Evolutionary conservation across 2,113 vertebrate species (phyloP), one percentile per base, ranked within the genome.

Genomic region (Nesogale talazaci): DNA sequence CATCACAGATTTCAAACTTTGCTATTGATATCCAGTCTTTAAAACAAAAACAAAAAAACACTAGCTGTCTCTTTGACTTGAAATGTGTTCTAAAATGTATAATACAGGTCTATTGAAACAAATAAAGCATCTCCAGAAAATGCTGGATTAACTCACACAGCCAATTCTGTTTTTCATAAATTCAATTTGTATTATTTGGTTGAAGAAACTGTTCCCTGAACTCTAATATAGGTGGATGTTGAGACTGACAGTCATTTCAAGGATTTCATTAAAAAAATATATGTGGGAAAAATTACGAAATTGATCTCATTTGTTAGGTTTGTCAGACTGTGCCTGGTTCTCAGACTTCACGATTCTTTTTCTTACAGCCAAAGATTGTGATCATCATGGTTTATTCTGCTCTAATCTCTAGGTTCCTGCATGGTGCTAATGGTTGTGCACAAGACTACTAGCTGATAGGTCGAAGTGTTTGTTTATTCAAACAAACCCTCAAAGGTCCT

Each of bases 51-150:
- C 10, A 52, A 52, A 52, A 52, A 6, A 9, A 2, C 46, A 52
- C 82, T 89, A 88, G 87, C 78, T 97, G 91, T 95, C 89, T 93
- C 89, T 95, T 94, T 90, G 84, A 89, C 86, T 92, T 94, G 92
- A 95, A 94, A 95, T 91, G 80, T 88, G 57, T 92, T 95, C 91
- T 89, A 80, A 95, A 95, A 92, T 95, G 78, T 92, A 89, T 89
- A 95, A 95, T 92, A 91, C 88, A 93, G 29, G 89, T 57, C 94
- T 93, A 74, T 42, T 89, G 91, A 92, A 96, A 93, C 78, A 87
- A 81, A 81, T 89, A 92, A 95, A 92, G 65, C 89, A 88, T 89
- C 87, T 89, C 46, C 0, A 16, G 75, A 83, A 97, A 96, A 89
- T 36, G 63, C 94, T 92, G 82, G 76, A 92, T 93, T 95, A 93